phyloP scores from a whole-genome alignment of 2,797 vertebrate species.

The Onychomys leucogaster region DNA sequence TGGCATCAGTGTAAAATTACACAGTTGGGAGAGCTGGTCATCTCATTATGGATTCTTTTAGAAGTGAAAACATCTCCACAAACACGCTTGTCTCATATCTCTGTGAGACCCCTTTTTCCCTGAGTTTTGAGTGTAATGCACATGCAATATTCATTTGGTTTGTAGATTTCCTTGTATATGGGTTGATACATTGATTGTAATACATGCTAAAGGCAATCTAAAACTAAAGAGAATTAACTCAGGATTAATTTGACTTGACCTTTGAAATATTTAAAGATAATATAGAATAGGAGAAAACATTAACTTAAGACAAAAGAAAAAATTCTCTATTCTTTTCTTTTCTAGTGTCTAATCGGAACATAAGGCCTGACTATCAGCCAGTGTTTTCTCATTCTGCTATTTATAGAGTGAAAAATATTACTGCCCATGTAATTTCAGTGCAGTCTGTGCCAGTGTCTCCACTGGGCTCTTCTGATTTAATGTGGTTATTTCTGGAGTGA shows the following conservation, averaged over 20 bases:
- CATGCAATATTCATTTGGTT: background rate
- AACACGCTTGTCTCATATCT: background rate
- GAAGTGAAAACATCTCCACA: background rate
- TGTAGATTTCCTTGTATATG: slow-evolving; percentile 14
- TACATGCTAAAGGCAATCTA: background rate
- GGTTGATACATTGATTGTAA: background rate
- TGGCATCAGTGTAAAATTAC: slow-evolving; percentile 49
- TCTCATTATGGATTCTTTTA: background rate
- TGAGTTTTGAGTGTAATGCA: background rate
- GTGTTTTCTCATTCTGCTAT: slow-evolving; percentile 48
- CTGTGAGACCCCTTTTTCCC: background rate
- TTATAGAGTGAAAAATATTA: slow-evolving; percentile 22
- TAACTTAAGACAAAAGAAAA: background rate
- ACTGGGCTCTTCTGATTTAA: background rate
- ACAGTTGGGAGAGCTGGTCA: background rate
- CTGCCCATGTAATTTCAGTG: background rate
- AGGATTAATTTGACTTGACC: background rate
- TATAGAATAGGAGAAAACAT: background rate
- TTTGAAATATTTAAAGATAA: slow-evolving; percentile 46
- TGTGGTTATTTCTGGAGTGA: background rate
- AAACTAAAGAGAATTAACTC: slow-evolving; percentile 45
- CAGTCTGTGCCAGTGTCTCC: background rate
- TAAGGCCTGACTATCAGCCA: slow-evolving; percentile 25
- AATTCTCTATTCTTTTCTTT: slow-evolving; percentile 43
- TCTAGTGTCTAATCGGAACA: background rate